phyloP scores from a whole-genome alignment of 1,140 invertebrate genomes.

The Elysia chlorotica region DNA sequence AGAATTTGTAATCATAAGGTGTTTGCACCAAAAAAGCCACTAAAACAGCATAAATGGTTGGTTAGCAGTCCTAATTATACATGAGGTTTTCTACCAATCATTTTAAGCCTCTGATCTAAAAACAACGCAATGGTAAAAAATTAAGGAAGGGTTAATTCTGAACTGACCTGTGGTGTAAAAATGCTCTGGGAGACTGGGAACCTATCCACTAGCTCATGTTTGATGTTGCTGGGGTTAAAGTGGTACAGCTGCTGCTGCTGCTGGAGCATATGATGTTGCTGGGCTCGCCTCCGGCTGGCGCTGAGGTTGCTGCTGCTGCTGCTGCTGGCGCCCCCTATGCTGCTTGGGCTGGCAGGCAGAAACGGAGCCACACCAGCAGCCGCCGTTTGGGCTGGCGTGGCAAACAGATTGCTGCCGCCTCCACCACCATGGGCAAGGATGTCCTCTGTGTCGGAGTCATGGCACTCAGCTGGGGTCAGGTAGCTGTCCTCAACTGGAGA shows the following conservation, averaged over 20 bases:
- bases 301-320: neutral
- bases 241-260: neutral
- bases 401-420: constrained; percentile 24
- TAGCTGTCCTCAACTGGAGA: constrained; percentile 70
- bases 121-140: too few relatives aligned
- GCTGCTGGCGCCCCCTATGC: constrained; percentile 18
- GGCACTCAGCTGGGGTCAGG: constrained; percentile 79
- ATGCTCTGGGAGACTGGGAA: constrained; percentile 17
- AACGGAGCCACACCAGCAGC: constrained; percentile 23
- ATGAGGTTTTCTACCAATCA: too few relatives aligned
- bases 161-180: constrained; percentile 13
- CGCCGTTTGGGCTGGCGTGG: constrained; percentile 23
- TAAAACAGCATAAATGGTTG: too few relatives aligned
- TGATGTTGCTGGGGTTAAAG: constrained; percentile 14
- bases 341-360: constrained; percentile 28
- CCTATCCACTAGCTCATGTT: constrained; percentile 16
- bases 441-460: constrained; percentile 69
- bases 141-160: too few relatives aligned
- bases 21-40: too few relatives aligned
- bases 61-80: too few relatives aligned
- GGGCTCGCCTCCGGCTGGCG: neutral
- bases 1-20: too few relatives aligned
- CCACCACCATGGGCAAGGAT: constrained; percentile 15
- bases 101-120: too few relatives aligned
- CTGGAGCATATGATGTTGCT: neutral